A percentile compares a stretch with the other conserved stretches of the same genome.
These are phyloP conservation scores for Eidolon dupreanum DNA, from an alignment of 2,797 vertebrate genomes.

Conservation along the genomic window DNA sequence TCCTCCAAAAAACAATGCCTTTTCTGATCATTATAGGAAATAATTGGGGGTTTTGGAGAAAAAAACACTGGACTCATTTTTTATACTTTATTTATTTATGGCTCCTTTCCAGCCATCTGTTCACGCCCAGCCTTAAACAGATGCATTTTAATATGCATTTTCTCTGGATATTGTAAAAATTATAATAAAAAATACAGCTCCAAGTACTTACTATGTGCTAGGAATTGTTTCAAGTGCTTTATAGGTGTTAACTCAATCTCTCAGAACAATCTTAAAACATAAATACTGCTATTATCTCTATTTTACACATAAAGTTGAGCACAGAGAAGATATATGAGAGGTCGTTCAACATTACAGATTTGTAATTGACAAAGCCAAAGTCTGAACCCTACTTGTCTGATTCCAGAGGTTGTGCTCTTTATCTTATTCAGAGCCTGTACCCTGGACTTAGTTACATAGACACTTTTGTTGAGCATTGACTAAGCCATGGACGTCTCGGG, in stretches of 20 bases:
- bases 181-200: constrained; percentile 33
- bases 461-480: neutral
- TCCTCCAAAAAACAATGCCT: neutral
- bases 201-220: neutral
- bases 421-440: neutral
- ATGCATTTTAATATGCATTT: neutral
- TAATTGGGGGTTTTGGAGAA: neutral
- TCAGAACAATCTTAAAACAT: neutral
- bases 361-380: neutral
- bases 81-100: neutral
- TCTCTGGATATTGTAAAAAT: neutral
- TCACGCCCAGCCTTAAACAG: neutral
- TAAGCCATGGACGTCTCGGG: neutral
- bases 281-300: neutral
- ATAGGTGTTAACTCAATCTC: neutral
- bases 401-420: neutral
- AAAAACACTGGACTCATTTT: constrained; percentile 1
- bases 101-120: neutral
- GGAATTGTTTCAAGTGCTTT: neutral
- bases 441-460: neutral
- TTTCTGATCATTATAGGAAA: neutral
- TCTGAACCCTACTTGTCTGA: neutral
- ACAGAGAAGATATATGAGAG: neutral
- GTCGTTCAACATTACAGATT: neutral
- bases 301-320: neutral